phyloP scores from a whole-genome alignment of 1,140 invertebrate species.

The Phenacoccus solenopsis region DNA sequence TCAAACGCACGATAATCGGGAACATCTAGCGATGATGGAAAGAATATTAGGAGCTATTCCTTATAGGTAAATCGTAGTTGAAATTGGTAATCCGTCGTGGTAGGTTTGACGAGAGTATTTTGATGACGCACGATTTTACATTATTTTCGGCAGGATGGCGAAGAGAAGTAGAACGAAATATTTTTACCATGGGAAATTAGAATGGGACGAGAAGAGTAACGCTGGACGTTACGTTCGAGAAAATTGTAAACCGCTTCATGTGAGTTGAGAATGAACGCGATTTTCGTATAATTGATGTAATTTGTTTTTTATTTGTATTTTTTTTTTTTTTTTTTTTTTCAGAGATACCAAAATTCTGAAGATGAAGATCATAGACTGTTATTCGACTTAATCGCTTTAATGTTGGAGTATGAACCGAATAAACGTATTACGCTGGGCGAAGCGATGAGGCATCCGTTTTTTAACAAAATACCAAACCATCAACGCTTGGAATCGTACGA shows the following conservation, averaged over 20 bases:
- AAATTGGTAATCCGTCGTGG: too few species aligned
- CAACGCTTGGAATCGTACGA: conserved; percentile 49
- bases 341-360: conserved; percentile 82
- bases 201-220: conserved; percentile 89
- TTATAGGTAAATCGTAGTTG: conserved; percentile 60
- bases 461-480: conserved; percentile 64
- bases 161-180: conserved; percentile 96
- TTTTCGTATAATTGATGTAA: neutral
- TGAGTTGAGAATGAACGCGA: conserved; percentile 46
- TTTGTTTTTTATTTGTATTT: neutral
- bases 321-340: conserved; percentile 34
- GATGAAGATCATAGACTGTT: conserved; percentile 83
- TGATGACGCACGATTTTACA: conserved; percentile 16
- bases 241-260: conserved; percentile 90
- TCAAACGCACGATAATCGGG: conserved; percentile 98
- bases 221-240: conserved; percentile 94
- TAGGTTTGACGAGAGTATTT: too few species aligned
- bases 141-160: conserved; percentile 54
- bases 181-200: conserved; percentile 85
- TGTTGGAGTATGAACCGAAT: conserved; percentile 93
- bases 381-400: conserved; percentile 86
- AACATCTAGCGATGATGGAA: conserved; percentile 99
- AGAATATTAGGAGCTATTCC: conserved; percentile 92
- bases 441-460: conserved; percentile 85
- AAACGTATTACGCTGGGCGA: conserved; percentile 79